Percentiles rank a stretch among this genome's conserved stretches.
Conservation (phyloP, 2,113 vertebrate genomes). For the Orientallactaga bullata region DNA sequence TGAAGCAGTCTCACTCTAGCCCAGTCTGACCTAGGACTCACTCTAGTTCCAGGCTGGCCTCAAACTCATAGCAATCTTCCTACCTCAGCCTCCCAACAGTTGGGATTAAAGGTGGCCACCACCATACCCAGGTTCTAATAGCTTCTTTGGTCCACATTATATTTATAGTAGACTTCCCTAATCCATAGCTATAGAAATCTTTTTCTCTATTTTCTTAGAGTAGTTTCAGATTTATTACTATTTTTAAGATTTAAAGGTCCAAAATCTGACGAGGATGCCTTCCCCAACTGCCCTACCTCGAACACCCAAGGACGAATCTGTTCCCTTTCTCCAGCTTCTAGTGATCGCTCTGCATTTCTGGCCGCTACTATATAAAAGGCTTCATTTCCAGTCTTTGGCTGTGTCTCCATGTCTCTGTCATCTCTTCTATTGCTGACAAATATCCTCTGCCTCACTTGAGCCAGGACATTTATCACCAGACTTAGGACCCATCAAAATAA, state of each 20-base stretch:
- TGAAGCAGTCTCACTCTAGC: too few species aligned
- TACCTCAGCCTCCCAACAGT: too few species aligned
- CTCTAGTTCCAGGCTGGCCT: too few species aligned
- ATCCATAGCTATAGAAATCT: not conserved
- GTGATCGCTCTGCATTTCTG: not conserved
- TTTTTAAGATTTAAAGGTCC: not conserved
- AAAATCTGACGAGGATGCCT: not conserved
- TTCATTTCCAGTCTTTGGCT: not conserved
- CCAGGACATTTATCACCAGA: not conserved
- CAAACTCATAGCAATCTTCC: too few species aligned
- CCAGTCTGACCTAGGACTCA: too few species aligned
- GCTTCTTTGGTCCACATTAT: not conserved
- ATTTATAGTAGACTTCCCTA: not conserved
- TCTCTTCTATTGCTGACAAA: not conserved
- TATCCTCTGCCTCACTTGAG: not conserved
- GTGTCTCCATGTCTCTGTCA: not conserved
- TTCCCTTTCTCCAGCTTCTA: not conserved
- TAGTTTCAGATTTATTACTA: not conserved
- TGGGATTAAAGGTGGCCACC: too few species aligned
- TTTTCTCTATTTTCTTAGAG: not conserved
- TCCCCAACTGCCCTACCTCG: not conserved
- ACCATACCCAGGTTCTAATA: not conserved
- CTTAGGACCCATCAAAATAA: not conserved
- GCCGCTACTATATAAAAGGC: fast-evolving
- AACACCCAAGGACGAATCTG: not conserved